Base-by-base conservation (phyloP, 2,888 invertebrate genomes). In the Seladonia tumulorum region DNA sequence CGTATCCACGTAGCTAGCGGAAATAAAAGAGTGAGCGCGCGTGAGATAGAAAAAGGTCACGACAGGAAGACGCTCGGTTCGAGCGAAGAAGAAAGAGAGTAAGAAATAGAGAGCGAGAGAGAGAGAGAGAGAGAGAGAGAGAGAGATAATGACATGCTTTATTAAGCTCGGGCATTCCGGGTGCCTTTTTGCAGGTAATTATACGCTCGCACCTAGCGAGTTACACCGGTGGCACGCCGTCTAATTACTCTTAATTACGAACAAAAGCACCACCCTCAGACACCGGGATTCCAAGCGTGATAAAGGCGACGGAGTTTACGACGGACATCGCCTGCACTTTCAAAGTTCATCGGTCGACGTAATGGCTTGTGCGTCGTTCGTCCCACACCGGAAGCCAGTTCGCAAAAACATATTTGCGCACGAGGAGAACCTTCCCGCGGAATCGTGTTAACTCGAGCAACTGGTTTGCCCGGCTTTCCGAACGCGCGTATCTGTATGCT, bases 181-280 rank as follows among this genome's bases (percentile, higher is more conserved):
- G 68, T 45, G 80, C 81, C 75, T 82, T 86, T 88, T 88, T 86
- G 68, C 81, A 16, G 72, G 84, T 86, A 88, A 88, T 88, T 88
- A 88, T 78, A 82, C 80, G 68, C 82, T 88, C 75, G 85, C 86
- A 76, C 80, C 82, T 87, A 78, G 53, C 77, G 63, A 73, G 75
- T 81, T 80, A 81, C 76, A 77, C 70, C 73, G 42, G 78, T 81
- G 88, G 77, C 83, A 81, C 83, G 71, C 35, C 74, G 81, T 78
- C 82, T 88, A 88, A 88, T 88, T 88, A 83, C 82, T 80, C 77
- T 83, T 84, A 88, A 88, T 88, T 86, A 88, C 79, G 81, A 76
- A 81, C 81, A 79, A 86, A 88, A 80, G 81, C 76, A 68, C 76
- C 63, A 60, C 29, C 78, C 25, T 85, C 60, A 70, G 66, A 47